These are phyloP conservation scores for Nothocercus nigrocapillus DNA, from an alignment of 2,113 vertebrate genomes.

Conservation along the genomic window DNA sequence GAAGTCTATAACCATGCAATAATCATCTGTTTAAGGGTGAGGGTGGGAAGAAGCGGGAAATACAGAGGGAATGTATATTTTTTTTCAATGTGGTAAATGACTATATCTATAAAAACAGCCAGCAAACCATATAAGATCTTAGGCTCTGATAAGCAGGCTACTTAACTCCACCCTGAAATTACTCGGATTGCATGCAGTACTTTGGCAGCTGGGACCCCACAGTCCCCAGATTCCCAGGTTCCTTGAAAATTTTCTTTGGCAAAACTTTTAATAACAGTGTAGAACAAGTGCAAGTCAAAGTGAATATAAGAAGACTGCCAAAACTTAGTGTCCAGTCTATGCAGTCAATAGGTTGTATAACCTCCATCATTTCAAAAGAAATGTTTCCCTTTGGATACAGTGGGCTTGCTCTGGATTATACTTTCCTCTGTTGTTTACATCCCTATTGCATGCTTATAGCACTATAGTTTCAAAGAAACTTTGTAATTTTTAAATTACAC, in stretches of 20 bases:
- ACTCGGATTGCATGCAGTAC: not conserved
- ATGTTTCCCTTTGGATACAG: not conserved
- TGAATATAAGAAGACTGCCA: not conserved
- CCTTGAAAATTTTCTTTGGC: not conserved
- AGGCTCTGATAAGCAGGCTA: not conserved
- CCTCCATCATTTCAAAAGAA: not conserved
- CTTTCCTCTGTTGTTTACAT: not conserved
- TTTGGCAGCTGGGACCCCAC: not conserved
- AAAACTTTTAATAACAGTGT: not conserved
- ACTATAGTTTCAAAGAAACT: not conserved
- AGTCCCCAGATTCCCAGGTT: not conserved
- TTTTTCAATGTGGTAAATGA: not conserved
- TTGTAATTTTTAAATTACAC: not conserved
- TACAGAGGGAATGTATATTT: not conserved
- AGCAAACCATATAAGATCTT: not conserved
- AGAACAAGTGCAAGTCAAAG: slow-evolving; percentile 1
- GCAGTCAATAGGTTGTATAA: not conserved
- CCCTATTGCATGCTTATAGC: not conserved
- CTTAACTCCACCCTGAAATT: not conserved
- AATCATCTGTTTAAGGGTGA: not conserved
- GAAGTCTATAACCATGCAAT: not conserved
- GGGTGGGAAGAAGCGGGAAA: not conserved
- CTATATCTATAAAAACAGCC: not conserved
- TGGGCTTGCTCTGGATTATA: rapidly evolving
- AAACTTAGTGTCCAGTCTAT: not conserved